These are phyloP conservation scores for Dione vanillae DNA, from an alignment of 2,888 invertebrate species.

Conservation along the genomic window DNA sequence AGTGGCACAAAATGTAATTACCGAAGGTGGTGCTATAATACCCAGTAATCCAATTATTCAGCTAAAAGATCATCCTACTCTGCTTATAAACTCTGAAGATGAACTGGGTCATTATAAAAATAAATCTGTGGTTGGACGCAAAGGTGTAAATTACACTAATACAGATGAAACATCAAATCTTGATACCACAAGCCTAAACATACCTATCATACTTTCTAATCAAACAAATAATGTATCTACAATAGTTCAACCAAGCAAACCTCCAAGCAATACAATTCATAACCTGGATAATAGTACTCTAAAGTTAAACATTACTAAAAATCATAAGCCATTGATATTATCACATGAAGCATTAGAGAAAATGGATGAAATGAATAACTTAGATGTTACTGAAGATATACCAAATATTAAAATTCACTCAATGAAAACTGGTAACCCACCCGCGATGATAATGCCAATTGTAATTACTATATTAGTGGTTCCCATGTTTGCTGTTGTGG, in stretches of 20 bases:
- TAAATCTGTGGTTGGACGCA: constrained; percentile 50
- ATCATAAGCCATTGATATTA: constrained; percentile 64
- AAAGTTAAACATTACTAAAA: constrained; percentile 48
- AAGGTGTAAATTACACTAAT: constrained; percentile 49
- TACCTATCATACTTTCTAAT: constrained; percentile 18
- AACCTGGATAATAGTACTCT: constrained; percentile 34
- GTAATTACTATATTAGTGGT: constrained; percentile 89
- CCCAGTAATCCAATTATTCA: constrained; percentile 55
- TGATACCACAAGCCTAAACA: constrained; percentile 42
- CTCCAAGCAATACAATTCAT: constrained; percentile 34
- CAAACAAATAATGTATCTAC: constrained; percentile 24
- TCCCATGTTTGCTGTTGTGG: constrained; percentile 88
- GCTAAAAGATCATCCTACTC: constrained; percentile 56
- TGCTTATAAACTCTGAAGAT: constrained; percentile 56
- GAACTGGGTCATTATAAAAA: constrained; percentile 60
- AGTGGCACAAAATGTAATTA: constrained; percentile 55
- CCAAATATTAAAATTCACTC: constrained; percentile 46
- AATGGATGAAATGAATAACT: constrained; percentile 51
- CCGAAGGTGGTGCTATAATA: constrained; percentile 65
- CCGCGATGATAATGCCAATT: constrained; percentile 89
- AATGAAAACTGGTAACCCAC: constrained; percentile 66
- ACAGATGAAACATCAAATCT: constrained; percentile 38
- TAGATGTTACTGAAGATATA: constrained; percentile 45
- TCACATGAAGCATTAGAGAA: constrained; percentile 62
- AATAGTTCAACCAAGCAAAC: constrained; percentile 32